These are phyloP conservation scores for Andricus grossulariae DNA, from an alignment of 1,140 invertebrate genomes.

Conservation along the genomic window DNA sequence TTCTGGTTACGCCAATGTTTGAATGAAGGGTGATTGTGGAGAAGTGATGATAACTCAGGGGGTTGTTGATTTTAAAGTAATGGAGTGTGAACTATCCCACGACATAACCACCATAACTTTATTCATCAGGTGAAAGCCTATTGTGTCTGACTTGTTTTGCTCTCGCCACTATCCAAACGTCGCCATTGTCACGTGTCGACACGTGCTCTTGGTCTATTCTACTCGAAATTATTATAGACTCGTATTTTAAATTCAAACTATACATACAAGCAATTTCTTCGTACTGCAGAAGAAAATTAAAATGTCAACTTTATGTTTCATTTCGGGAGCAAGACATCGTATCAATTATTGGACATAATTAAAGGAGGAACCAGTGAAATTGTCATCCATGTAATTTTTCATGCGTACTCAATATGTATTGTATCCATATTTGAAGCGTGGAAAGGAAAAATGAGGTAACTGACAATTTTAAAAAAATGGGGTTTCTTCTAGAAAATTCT, in stretches of 20 bases:
- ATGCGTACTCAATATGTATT: no score
- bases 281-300: slow-evolving; percentile 1
- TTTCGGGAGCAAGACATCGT: background rate
- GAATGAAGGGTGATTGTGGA: background rate
- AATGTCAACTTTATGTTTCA: background rate
- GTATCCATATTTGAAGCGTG: no score
- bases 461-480: no score
- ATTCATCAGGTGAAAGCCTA: slow-evolving; percentile 52
- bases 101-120: slow-evolving; percentile 56
- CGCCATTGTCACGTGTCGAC: slow-evolving; percentile 41
- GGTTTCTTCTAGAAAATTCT: no score
- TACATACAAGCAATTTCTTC: background rate
- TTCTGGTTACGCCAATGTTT: background rate
- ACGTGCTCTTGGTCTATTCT: slow-evolving; percentile 25
- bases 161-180: slow-evolving; percentile 25
- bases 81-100: slow-evolving; percentile 68
- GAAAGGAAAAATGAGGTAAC: no score
- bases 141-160: slow-evolving; percentile 33
- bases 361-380: no score
- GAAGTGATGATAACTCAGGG: background rate
- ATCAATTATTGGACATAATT: background rate
- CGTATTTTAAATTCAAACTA: background rate
- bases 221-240: slow-evolving; percentile 7
- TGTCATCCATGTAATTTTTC: no score
- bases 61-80: slow-evolving; percentile 45